Base-by-base conservation (phyloP, 2,888 invertebrate genomes). In the Dasypolia templi region DNA sequence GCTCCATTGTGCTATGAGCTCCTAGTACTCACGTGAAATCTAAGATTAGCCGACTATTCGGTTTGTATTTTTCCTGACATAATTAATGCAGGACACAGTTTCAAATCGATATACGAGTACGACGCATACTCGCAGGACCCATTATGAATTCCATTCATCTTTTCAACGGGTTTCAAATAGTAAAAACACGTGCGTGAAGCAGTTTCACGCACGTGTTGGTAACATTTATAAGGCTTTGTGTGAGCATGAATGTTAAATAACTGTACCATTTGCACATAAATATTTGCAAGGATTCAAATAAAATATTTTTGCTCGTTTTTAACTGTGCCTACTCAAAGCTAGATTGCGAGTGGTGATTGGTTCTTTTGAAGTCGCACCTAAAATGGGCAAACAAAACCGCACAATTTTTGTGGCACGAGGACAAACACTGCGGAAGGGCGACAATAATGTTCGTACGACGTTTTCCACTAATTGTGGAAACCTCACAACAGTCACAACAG, bases 1-100 rank as follows among this genome's bases (percentile, higher is more conserved):
- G 63, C 65, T 81, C 69, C 58, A 84, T 81, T 84, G 84, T 82
- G 69, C 67, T 72, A 22, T 72, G 67, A 81, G 77, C 72, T 80
- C 39, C 68, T 72, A 82, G 75, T 75, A 77, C 65, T 73, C 67
- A 63, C 66, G 68, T 77, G 65, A 85, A 84, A 83, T 84, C 81
- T 77, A 75, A 83, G 77, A 77, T 77, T 76, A 82, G 69, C 66
- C 56, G 46, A 22, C 62, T 63, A 59, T 68, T 69, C 61, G 67
- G 69, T 71, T 72, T 71, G 70, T 72, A 72, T 75, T 82, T 72
- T 74, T 85, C 66, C 69, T 62, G 39, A 66, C 61, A 79, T 75
- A 76, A 74, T 71, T 75, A 76, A 74, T 71, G 70, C 59, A 68
- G 51, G 69, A 79, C 73, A 78, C 69, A 62, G 62, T 78, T 79